Conservation (phyloP, 2,888 invertebrate species). For the Tillus elongatus region DNA sequence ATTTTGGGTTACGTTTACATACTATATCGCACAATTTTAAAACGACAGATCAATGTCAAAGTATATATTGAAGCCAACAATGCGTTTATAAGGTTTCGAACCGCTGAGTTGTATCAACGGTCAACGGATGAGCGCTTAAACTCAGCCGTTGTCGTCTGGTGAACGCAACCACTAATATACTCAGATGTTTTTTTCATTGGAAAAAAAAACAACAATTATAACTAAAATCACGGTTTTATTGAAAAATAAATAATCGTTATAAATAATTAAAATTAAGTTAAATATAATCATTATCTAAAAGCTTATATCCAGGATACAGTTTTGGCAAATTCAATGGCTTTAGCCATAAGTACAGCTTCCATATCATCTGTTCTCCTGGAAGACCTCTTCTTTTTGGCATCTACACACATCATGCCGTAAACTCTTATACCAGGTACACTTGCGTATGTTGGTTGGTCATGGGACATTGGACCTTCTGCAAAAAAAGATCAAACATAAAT, state of each 20-base stretch:
- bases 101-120: too few relatives aligned
- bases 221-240: neutral
- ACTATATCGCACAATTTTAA: too few relatives aligned
- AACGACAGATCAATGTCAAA: too few relatives aligned
- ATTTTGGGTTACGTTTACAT: too few relatives aligned
- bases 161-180: too few relatives aligned
- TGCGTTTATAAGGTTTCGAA: too few relatives aligned
- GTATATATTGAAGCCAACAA: too few relatives aligned
- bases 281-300: neutral
- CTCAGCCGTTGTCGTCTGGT: too few relatives aligned
- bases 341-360: neutral
- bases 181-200: too few relatives aligned
- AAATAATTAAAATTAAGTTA: neutral
- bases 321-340: neutral
- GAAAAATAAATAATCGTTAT: neutral
- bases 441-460: conserved; percentile 88
- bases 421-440: conserved; percentile 89
- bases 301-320: neutral
- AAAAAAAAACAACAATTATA: neutral
- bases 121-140: too few relatives aligned
- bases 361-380: neutral
- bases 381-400: conserved; percentile 29
- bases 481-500: conserved; percentile 18
- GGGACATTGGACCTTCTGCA: conserved; percentile 87
- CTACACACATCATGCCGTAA: conserved; percentile 89